phyloP scores from a whole-genome alignment of 2,888 invertebrate species.

The Elmis aenea region DNA sequence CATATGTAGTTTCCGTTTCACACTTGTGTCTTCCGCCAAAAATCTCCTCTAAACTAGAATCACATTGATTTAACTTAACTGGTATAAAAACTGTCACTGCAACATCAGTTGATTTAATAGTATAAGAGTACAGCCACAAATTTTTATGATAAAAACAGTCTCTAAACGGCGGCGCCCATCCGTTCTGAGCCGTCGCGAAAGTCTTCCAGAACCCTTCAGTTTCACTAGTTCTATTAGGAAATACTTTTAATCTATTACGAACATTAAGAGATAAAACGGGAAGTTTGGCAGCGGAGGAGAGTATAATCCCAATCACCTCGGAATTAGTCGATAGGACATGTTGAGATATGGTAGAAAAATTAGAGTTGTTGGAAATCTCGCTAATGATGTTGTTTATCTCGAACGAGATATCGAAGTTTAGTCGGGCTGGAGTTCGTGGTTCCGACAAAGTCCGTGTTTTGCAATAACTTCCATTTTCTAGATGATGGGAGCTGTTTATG shows the following conservation, averaged over 20 bases:
- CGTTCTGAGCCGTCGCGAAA: conserved; percentile 44
- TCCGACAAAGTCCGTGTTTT: conserved; percentile 35
- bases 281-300: conserved; percentile 38
- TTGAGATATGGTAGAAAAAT: conserved; percentile 40
- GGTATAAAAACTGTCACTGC: conserved; percentile 41
- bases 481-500: conserved; percentile 40
- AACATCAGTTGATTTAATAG: conserved; percentile 28
- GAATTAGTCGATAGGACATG: conserved; percentile 50
- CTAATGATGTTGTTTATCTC: conserved; percentile 27
- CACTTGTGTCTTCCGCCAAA: conserved; percentile 64
- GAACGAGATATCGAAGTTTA: conserved; percentile 33
- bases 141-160: conserved; percentile 40
- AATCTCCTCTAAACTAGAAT: conserved; percentile 61
- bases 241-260: conserved; percentile 33
- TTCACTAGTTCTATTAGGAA: conserved; percentile 44
- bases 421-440: conserved; percentile 39
- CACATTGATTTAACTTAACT: conserved; percentile 67
- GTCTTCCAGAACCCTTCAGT: conserved; percentile 55
- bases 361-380: conserved; percentile 23
- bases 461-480: conserved; percentile 32
- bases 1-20: conserved; percentile 49
- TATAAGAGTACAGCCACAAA: conserved; percentile 42
- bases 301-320: conserved; percentile 41
- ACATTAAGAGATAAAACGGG: conserved; percentile 35
- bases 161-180: conserved; percentile 45